A percentile compares a stretch with the other conserved stretches of the same genome.
Evolutionary conservation across 2,888 invertebrate species (phyloP).

Genomic region (Nomada flava): DNA sequence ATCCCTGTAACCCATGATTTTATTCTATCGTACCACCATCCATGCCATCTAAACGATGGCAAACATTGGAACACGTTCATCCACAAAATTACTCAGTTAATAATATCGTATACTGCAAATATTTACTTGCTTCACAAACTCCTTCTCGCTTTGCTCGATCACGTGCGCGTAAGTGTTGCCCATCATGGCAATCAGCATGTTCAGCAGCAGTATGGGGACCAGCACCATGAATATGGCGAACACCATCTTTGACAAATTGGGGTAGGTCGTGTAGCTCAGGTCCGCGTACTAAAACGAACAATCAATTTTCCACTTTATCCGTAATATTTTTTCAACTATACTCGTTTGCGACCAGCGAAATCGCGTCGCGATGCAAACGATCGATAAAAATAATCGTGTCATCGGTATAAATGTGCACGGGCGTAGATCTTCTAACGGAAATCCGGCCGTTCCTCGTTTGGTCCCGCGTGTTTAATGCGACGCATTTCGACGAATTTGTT

Average conservation of each 20-base stretch:
- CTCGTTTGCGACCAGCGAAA: background rate
- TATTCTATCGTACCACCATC: background rate
- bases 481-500: constrained; percentile 50
- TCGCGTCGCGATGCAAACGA: background rate
- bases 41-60: background rate
- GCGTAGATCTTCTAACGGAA: constrained; percentile 42
- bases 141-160: constrained; percentile 99
- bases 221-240: constrained; percentile 99
- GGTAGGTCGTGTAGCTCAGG: constrained; percentile 95
- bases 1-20: background rate
- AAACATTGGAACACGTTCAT: background rate
- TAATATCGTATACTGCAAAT: constrained; percentile 6
- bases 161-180: constrained; percentile 99
- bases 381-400: constrained; percentile 35
- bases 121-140: constrained; percentile 96
- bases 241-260: constrained; percentile 96
- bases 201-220: constrained; percentile 97
- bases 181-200: constrained; percentile 99
- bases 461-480: constrained; percentile 54
- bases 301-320: background rate
- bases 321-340: background rate
- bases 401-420: constrained; percentile 7
- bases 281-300: constrained; percentile 93
- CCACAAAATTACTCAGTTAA: constrained; percentile 8
- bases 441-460: constrained; percentile 41